Evolutionary conservation across 2,113 vertebrate species (phyloP).

Genomic region (Bolborhynchus lineola): DNA sequence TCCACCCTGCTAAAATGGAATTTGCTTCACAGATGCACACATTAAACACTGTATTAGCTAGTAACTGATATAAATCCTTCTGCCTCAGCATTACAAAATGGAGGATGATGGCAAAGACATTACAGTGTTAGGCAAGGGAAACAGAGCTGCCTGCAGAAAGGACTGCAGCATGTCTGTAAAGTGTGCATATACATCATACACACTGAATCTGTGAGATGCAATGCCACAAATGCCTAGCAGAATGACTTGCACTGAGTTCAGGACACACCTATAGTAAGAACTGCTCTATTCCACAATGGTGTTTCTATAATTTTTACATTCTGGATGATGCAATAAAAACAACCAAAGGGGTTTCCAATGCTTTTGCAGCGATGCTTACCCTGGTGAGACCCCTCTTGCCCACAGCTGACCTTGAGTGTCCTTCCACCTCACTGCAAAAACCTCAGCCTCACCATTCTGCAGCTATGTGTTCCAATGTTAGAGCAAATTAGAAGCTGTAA

Average conservation of each 20-base stretch:
- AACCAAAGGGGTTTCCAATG: neutral
- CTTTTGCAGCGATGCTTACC: neutral
- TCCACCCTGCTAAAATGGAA: neutral
- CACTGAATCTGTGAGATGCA: neutral
- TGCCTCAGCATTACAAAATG: too few species aligned
- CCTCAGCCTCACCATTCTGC: neutral
- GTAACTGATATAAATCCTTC: too few species aligned
- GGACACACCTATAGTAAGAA: neutral
- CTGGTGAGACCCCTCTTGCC: neutral
- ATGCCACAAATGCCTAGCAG: neutral
- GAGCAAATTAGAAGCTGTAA: neutral
- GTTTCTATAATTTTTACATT: neutral
- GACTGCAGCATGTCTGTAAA: too few species aligned
- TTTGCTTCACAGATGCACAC: constrained; percentile 34
- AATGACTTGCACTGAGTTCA: neutral
- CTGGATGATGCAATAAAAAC: neutral
- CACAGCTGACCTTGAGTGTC: neutral
- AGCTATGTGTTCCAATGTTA: neutral
- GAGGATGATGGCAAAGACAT: too few species aligned
- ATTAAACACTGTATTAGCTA: neutral
- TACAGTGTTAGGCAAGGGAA: too few species aligned
- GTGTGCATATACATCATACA: neutral
- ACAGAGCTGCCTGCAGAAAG: too few species aligned
- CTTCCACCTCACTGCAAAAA: neutral
- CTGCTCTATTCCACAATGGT: neutral